Evolutionary conservation across 2,888 invertebrate species (phyloP).

Genomic region (Drosophila falleni): DNA sequence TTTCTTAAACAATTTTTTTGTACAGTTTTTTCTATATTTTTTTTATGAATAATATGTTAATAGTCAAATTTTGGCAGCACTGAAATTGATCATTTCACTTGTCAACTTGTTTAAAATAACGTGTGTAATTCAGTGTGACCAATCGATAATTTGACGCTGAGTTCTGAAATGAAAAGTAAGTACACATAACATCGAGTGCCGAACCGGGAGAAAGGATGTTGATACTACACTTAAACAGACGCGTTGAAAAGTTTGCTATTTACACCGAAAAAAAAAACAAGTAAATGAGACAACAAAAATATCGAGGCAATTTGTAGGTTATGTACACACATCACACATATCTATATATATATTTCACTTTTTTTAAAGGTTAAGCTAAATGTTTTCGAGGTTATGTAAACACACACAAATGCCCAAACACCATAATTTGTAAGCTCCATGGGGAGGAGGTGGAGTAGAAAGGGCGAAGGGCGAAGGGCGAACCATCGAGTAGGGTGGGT

Average conservation of each 20-base stretch:
- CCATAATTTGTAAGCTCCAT: not conserved
- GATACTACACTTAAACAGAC: slow-evolving; percentile 13
- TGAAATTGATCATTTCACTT: too few species aligned
- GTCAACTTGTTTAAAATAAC: slow-evolving; percentile 9
- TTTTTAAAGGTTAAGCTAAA: slow-evolving; percentile 12
- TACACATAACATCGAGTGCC: slow-evolving; percentile 49
- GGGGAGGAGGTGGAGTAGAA: not conserved
- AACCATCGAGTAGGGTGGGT: not conserved
- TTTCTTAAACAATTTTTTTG: too few species aligned
- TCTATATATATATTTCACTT: not conserved
- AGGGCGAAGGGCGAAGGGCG: too few species aligned
- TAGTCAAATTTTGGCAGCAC: too few species aligned
- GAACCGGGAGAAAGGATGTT: not conserved
- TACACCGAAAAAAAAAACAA: slow-evolving; percentile 17
- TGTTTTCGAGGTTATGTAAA: slow-evolving; percentile 22
- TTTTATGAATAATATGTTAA: too few species aligned
- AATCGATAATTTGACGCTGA: slow-evolving; percentile 23
- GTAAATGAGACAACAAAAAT: not conserved
- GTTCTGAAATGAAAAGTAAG: not conserved
- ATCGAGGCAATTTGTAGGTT: slow-evolving; percentile 8
- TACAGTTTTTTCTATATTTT: too few species aligned
- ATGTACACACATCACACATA: slow-evolving; percentile 5
- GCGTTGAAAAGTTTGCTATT: not conserved
- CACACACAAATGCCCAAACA: slow-evolving; percentile 10
- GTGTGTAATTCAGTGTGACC: slow-evolving; percentile 10